These are phyloP conservation scores for Stegastes partitus DNA, from an alignment of 2,113 vertebrate genomes.

Conservation along the genomic window DNA sequence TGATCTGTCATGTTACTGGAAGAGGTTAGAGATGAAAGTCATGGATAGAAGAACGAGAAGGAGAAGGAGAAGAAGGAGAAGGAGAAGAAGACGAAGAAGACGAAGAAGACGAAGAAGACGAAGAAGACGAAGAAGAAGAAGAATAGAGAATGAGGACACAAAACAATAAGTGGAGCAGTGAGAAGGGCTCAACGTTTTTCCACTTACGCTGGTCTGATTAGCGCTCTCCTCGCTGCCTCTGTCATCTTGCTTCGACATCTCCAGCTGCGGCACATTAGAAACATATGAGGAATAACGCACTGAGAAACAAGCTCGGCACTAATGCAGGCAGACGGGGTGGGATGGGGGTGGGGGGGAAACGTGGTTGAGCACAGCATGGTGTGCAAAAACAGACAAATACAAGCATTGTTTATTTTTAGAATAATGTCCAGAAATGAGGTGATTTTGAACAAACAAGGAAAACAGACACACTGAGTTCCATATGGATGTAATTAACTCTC, in stretches of 20 bases:
- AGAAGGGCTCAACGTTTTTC: slow-evolving; percentile 20
- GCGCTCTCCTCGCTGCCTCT: slow-evolving; percentile 80
- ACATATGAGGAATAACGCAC: slow-evolving; percentile 60
- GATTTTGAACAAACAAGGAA: slow-evolving; percentile 34
- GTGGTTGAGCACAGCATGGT: background rate
- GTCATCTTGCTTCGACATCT: slow-evolving; percentile 82
- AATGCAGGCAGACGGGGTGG: slow-evolving; percentile 46
- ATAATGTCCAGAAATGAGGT: slow-evolving; percentile 27
- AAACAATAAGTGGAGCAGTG: slow-evolving; percentile 24
- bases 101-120: background rate
- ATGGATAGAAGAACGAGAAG: slow-evolving; percentile 5
- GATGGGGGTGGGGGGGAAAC: too few species aligned
- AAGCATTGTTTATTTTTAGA: slow-evolving; percentile 26
- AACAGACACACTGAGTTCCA: slow-evolving; percentile 2
- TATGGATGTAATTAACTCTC: slow-evolving; percentile 25
- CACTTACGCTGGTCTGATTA: slow-evolving; percentile 85
- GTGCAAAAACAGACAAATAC: slow-evolving; percentile 12
- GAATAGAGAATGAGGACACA: slow-evolving; percentile 32
- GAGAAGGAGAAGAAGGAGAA: slow-evolving; percentile 5
- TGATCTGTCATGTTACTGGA: slow-evolving; percentile 74
- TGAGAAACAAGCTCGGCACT: slow-evolving; percentile 37
- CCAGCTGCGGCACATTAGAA: slow-evolving; percentile 79
- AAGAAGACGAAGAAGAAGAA: background rate
- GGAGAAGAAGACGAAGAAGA: background rate
- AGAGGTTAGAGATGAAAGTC: slow-evolving; percentile 43